Evolutionary conservation across 2,113 vertebrate genomes (phyloP).

Genomic region (Haemorhous mexicanus): DNA sequence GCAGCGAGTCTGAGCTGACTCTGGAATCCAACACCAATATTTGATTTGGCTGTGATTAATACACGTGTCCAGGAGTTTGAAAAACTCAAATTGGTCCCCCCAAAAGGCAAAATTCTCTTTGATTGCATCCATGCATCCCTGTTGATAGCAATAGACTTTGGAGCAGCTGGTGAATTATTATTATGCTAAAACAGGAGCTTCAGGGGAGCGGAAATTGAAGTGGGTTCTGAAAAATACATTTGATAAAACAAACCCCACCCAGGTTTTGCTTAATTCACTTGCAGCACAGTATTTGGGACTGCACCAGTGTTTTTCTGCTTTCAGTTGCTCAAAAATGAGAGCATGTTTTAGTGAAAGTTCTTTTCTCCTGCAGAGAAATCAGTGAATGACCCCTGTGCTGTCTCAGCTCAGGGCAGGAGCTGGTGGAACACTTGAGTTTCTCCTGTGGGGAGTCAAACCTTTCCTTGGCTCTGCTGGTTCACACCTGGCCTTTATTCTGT

Average conservation of each 20-base stretch:
- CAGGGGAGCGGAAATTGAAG: neutral
- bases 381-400: neutral
- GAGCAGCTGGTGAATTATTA: neutral
- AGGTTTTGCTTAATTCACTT: neutral
- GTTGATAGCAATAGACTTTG: neutral
- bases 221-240: neutral
- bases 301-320: neutral
- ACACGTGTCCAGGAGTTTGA: neutral
- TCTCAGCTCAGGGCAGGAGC: neutral
- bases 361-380: neutral
- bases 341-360: neutral
- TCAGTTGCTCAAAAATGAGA: neutral
- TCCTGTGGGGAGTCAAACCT: neutral
- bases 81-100: neutral
- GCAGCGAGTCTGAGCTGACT: neutral
- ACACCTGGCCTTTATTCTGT: neutral
- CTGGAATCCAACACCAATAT: neutral
- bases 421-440: neutral
- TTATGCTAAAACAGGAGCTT: neutral
- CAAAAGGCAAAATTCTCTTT: neutral
- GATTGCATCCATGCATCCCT: conserved; percentile 9
- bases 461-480: neutral
- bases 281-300: neutral
- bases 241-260: neutral
- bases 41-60: neutral